Base-by-base conservation (phyloP, 2,797 vertebrate species). In the Scleropages formosus region DNA sequence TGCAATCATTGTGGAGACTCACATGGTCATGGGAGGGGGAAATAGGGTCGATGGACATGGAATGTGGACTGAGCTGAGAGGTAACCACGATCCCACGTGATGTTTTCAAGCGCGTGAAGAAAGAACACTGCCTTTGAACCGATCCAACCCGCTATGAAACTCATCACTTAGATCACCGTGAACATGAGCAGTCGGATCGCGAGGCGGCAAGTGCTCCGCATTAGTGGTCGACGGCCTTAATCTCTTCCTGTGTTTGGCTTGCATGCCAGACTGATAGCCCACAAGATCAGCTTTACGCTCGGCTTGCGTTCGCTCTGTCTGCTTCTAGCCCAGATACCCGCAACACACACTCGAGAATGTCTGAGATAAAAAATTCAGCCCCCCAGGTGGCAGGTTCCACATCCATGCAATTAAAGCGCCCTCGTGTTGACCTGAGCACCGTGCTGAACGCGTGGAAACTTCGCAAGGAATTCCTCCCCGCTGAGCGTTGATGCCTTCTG, bases 111-210 rank as follows among this genome's bases (percentile, higher is more conserved):
- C 75, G 83, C 82, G 79, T 79, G 6, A 31, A 31, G 39, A 39
- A 39, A 39, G 79, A 78, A 80, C 79, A 82, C 59, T 77, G 72
- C 65, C 85, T 89, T 90, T 89, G 85, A 91, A 91, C 88, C 76
- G 81, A 80, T 88, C 87, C 82, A 86, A 77, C 82, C 80, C 80
- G 22, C 79, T 84, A 81, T 87, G 82, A 90, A 89, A 90, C 86
- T 8, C 71, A 8, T 81, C 83, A 70, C 90, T 91, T 92, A 92
- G 88, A 92, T 92, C 87, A 84, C 74, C 79, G 67, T 83, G 86
- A 67, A 84, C 87, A 84, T 85, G 81, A 87, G 83, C 77, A 51
- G 81, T 39, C 71, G 73, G 80, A 77, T 76, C 75, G 77, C 83
- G 81, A 82, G 85, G 60, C 73, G 51, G 80, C 83, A 83, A 84